These are phyloP conservation scores for Ypsolopha scabrella DNA, from an alignment of 2,888 invertebrate genomes.

Conservation along the genomic window DNA sequence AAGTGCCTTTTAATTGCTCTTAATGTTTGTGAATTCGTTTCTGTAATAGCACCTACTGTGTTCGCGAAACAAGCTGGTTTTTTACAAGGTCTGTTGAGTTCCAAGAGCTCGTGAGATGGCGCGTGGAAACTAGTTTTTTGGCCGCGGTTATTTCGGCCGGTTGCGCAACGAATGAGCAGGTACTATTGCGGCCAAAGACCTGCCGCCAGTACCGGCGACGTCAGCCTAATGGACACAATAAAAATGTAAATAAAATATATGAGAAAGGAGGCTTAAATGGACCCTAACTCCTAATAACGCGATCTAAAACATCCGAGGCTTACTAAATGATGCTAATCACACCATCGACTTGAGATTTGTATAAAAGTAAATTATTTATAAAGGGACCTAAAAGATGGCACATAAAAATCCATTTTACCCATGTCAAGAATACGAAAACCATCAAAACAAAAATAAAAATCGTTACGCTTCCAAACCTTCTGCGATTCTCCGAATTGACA, in stretches of 20 bases:
- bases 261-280: slow-evolving; percentile 31
- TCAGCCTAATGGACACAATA: slow-evolving; percentile 39
- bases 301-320: neutral
- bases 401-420: too few relatives aligned
- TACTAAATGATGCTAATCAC: neutral
- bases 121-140: slow-evolving; percentile 60
- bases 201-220: slow-evolving; percentile 35
- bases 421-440: too few relatives aligned
- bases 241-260: slow-evolving; percentile 56
- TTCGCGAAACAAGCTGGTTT: slow-evolving; percentile 13
- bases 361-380: too few relatives aligned
- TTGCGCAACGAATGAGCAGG: slow-evolving; percentile 45
- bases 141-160: slow-evolving; percentile 44
- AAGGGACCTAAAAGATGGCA: too few relatives aligned
- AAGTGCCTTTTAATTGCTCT: too few relatives aligned
- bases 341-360: too few relatives aligned
- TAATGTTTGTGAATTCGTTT: neutral
- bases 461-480: neutral
- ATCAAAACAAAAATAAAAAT: neutral
- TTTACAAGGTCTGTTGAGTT: slow-evolving; percentile 7
- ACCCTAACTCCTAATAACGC: slow-evolving; percentile 11
- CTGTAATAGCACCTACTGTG: slow-evolving; percentile 10
- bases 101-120: slow-evolving; percentile 5
- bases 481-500: neutral
- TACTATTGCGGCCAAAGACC: slow-evolving; percentile 23